Conservation (phyloP, 2,113 vertebrate species). For the Chaetorhynchus papuensis region DNA sequence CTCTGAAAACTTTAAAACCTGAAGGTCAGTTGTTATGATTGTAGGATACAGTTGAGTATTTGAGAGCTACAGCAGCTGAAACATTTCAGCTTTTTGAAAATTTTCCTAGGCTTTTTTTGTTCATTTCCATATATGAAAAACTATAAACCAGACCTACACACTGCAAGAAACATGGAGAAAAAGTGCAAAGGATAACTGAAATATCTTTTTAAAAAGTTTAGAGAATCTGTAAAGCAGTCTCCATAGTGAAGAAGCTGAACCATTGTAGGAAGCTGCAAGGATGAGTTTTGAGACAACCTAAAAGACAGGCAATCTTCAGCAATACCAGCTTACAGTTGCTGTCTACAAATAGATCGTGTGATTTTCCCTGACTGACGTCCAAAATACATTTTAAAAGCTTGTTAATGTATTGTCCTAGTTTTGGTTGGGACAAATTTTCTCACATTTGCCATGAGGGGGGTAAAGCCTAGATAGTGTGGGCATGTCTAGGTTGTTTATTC, state of each 20-base stretch:
- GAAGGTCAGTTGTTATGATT: not conserved
- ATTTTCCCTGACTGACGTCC: not conserved
- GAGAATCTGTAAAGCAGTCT: not conserved
- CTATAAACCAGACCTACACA: not conserved
- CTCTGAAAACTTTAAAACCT: not conserved
- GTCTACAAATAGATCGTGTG: not conserved
- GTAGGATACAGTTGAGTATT: not conserved
- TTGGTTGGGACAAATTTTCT: not conserved
- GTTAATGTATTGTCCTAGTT: not conserved
- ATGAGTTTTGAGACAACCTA: not conserved
- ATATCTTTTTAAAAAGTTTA: not conserved
- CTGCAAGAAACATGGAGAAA: not conserved
- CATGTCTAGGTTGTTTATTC: not conserved
- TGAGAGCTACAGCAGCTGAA: not conserved
- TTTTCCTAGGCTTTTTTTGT: not conserved
- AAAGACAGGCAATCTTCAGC: not conserved
- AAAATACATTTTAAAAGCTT: not conserved
- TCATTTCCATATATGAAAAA: not conserved
- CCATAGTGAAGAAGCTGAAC: not conserved
- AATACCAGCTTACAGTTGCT: not conserved
- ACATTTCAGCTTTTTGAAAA: not conserved
- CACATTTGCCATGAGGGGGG: not conserved
- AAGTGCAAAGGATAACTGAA: constrained; percentile 11
- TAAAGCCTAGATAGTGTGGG: not conserved
- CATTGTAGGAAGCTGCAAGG: not conserved